Conservation (phyloP, 2,113 vertebrate species). For the Sorex fumeus region DNA sequence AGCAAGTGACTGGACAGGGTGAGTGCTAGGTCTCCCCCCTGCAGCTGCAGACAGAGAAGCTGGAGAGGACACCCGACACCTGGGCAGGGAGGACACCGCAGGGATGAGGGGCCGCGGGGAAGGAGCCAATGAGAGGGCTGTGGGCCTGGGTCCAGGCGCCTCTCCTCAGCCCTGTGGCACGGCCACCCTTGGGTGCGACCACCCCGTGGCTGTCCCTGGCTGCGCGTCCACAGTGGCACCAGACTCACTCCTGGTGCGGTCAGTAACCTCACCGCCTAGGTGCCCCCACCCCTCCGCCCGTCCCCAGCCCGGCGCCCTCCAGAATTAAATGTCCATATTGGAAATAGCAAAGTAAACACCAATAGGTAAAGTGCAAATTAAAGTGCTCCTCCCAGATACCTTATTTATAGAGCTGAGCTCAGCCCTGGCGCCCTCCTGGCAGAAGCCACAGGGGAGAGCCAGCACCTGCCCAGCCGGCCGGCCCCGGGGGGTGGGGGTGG, state of each 20-base stretch:
- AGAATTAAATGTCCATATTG: conserved; percentile 84
- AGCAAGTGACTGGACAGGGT: not conserved
- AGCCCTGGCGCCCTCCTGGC: conserved; percentile 60
- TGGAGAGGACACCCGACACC: not conserved
- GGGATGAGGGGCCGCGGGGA: not conserved
- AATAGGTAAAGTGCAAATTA: conserved; percentile 86
- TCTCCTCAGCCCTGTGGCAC: not conserved
- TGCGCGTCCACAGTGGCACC: not conserved
- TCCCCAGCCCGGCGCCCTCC: conserved; percentile 66
- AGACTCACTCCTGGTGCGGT: conserved; percentile 57
- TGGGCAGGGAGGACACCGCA: not conserved
- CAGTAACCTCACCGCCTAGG: conserved; percentile 72
- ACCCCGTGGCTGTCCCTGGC: not conserved
- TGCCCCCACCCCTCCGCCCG: not conserved
- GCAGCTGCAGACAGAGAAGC: not conserved
- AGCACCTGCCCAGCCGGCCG: conserved; percentile 66
- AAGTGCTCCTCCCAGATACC: conserved; percentile 79
- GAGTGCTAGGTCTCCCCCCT: too few relatives aligned
- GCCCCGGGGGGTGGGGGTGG: conserved; percentile 1
- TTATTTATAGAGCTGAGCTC: conserved; percentile 84
- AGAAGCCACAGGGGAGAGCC: conserved; percentile 5
- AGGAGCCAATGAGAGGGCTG: not conserved
- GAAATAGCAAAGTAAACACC: conserved; percentile 86
- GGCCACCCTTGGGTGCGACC: not conserved
- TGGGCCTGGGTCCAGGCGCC: not conserved